Conservation (phyloP, 2,888 invertebrate genomes). For the Sarcophaga subvicina region DNA sequence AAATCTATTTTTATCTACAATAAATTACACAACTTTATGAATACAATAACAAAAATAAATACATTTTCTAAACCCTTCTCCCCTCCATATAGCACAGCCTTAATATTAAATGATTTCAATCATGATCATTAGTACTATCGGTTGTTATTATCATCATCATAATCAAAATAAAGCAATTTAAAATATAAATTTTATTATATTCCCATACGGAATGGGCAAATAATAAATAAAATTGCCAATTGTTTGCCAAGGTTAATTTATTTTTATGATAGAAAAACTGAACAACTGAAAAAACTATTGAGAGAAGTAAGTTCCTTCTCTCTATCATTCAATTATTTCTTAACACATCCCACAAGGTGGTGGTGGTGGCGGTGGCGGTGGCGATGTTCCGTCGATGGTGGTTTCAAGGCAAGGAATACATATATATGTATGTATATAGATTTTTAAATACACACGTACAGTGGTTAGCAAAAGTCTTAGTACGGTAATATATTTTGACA, state of each 20-base stretch:
- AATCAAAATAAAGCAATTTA: conserved; percentile 44
- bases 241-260: conserved; percentile 59
- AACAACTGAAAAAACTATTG: no score
- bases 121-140: no score
- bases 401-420: conserved; percentile 21
- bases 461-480: no score
- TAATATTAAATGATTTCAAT: no score
- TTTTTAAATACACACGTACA: no score
- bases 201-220: neutral
- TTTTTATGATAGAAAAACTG: no score
- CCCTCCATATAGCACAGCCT: no score
- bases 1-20: conserved; percentile 41
- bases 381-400: no score
- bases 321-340: neutral
- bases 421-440: conserved; percentile 1
- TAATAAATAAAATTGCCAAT: conserved; percentile 35
- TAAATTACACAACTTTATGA: no score
- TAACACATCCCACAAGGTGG: conserved; percentile 18
- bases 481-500: no score
- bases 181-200: conserved; percentile 26
- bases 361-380: neutral
- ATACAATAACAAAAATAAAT: no score
- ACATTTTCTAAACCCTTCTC: no score
- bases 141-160: neutral
- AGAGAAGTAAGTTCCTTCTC: neutral